Base-by-base conservation (phyloP, 2,888 invertebrate species). In the Fragum fragum region DNA sequence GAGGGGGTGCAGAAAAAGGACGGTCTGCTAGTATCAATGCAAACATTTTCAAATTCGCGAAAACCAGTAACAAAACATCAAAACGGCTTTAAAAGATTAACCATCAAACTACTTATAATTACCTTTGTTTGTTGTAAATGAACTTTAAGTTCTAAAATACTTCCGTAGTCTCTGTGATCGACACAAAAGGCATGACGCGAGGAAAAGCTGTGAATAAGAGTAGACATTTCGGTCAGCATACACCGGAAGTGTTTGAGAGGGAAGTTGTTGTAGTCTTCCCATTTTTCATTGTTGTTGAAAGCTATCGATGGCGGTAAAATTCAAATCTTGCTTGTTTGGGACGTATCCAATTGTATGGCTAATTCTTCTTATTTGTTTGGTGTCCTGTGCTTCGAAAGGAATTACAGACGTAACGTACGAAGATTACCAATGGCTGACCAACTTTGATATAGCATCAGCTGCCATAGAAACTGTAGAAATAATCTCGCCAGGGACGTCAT, bases 151-250 rank as follows among this genome's bases (percentile, higher is more conserved):
- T 79, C 76, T 26, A 63, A 42, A 42, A 85, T 52, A 26, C 26
- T 79, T 42, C 73, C 70, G 59, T 61, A 85, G n/a, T 71, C 47
- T 14, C 28, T 55, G 23, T 76, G 79, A 71, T 81, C 79, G 26
- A 85, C 26, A 55, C 84, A 85, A n/a, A 85, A 66, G 32, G 73
- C 71, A 14, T 73, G 76, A 7, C 81, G 61, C n/a, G 81, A 76
- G 69, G 75, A 69, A 29, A 68, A 76, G 63, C 78, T 84, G 57
- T 81, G 78, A 18, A 84, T 59, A 42, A 84, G 81, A 73, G 78
- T 76, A 66, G 81, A 69, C 84, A 85, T 85, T 81, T 73, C 59
- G 28, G 16, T 47, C 55, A 52, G 52, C 52, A 66, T 23, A 0
- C 23, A 57, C 59, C 53, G 55, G 70, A 63, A 70, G 42, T 68